Conservation (phyloP, 2,113 vertebrate genomes). For the Scopus umbretta region DNA sequence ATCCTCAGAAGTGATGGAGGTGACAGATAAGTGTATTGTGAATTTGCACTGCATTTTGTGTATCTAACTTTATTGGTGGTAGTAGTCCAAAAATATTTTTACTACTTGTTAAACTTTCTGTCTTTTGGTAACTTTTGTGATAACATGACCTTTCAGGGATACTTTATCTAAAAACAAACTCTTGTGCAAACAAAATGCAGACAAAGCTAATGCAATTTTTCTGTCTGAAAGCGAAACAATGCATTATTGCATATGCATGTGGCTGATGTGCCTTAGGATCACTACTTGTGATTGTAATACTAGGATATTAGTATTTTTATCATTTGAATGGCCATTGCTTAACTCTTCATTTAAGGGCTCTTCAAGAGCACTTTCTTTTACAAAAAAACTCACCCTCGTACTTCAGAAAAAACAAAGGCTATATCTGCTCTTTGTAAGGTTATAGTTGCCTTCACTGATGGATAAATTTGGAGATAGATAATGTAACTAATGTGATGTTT, state of each 20-base stretch:
- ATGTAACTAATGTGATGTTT: slow-evolving; percentile 21
- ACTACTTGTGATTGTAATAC: slow-evolving; percentile 57
- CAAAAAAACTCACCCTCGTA: background rate
- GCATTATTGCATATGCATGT: slow-evolving; percentile 26
- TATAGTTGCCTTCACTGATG: background rate
- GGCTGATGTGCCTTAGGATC: slow-evolving; percentile 78
- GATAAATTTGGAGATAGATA: background rate
- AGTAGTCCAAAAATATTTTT: slow-evolving; percentile 40
- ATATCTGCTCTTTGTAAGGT: slow-evolving; percentile 45
- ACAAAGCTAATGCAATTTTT: slow-evolving; percentile 40
- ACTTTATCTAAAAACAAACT: slow-evolving; percentile 53
- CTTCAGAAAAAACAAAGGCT: background rate
- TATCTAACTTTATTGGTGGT: slow-evolving; percentile 34
- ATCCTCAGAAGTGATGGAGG: slow-evolving; percentile 1
- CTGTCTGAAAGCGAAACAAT: slow-evolving; percentile 37
- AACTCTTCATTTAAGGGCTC: slow-evolving; percentile 43
- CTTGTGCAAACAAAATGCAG: slow-evolving; percentile 38
- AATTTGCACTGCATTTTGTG: slow-evolving; percentile 64
- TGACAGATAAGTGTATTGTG: slow-evolving; percentile 40
- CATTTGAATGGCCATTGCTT: slow-evolving; percentile 33
- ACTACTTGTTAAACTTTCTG: slow-evolving; percentile 54
- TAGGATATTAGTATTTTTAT: slow-evolving; percentile 12
- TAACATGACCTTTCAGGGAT: slow-evolving; percentile 76
- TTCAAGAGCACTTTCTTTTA: slow-evolving; percentile 12
- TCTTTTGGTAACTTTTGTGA: slow-evolving; percentile 71